These are phyloP conservation scores for Meleagris gallopavo DNA, from an alignment of 2,113 vertebrate species.

Conservation along the genomic window DNA sequence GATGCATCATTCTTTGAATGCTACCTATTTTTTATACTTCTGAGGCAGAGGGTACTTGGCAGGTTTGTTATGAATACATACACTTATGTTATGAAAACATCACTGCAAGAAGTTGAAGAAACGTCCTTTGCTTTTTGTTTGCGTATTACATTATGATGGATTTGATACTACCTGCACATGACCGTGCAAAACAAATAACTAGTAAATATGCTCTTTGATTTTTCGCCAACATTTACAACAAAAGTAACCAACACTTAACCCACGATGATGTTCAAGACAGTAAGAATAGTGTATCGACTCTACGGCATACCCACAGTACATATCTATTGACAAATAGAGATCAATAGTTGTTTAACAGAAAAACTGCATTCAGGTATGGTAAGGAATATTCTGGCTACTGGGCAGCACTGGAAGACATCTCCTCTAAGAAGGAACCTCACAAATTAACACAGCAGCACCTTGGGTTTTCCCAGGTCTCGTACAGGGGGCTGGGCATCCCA, in stretches of 20 bases:
- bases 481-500: rapidly evolving
- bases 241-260: background rate
- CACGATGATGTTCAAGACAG: background rate
- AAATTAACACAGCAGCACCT: background rate
- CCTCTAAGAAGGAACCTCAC: background rate
- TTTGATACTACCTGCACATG: background rate
- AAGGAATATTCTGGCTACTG: background rate
- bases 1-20: background rate
- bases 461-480: background rate
- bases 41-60: background rate
- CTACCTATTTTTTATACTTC: background rate
- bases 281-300: background rate
- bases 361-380: background rate
- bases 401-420: background rate
- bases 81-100: background rate
- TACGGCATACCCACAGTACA: background rate
- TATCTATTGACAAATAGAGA: background rate
- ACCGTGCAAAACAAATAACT: background rate
- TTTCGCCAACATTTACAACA: background rate
- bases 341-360: background rate
- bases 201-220: background rate
- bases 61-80: background rate
- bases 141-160: background rate
- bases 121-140: background rate
- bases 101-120: background rate